These are phyloP conservation scores for Anthopleura xanthogrammica DNA, from an alignment of 92 coral and sea anemone species.

Conservation along the genomic window DNA sequence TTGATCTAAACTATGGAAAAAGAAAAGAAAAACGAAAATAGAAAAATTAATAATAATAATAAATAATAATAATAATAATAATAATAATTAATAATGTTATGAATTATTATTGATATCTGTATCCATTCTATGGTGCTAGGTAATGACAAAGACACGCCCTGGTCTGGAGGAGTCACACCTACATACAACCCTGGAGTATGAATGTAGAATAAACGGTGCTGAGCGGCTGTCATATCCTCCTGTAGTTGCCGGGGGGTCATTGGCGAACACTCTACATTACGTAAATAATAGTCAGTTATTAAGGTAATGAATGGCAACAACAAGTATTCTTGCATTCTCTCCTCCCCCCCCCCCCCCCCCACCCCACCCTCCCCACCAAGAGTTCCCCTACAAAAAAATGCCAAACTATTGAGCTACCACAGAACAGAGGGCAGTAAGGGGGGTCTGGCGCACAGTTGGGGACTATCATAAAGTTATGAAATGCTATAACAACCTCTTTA, in stretches of 20 bases:
- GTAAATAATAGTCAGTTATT: constrained; percentile 82
- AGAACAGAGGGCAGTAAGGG: too few relatives aligned
- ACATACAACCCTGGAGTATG: constrained; percentile 78
- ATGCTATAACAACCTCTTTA: too few relatives aligned
- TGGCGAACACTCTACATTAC: constrained; percentile 91
- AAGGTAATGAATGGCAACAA: constrained; percentile 46
- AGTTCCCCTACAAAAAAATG: too few relatives aligned
- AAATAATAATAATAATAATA: too few relatives aligned
- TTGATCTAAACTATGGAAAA: neutral
- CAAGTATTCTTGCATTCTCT: too few relatives aligned
- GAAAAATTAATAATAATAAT: too few relatives aligned
- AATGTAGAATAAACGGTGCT: constrained; percentile 86
- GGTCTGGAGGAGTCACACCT: constrained; percentile 89
- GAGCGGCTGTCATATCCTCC: constrained; percentile 93
- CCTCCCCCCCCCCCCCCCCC: too few relatives aligned
- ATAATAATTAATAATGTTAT: neutral
- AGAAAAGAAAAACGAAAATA: too few relatives aligned
- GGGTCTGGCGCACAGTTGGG: too few relatives aligned
- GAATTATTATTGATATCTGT: neutral
- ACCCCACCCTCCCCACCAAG: too few relatives aligned
- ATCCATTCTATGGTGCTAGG: constrained; percentile 35
- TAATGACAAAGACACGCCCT: constrained; percentile 75
- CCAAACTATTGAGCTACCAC: too few relatives aligned
- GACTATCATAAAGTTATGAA: too few relatives aligned
- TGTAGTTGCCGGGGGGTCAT: constrained; percentile 95